Evolutionary conservation across 2,888 invertebrate species (phyloP).

Genomic region (Polydrusus pterygomalis): DNA sequence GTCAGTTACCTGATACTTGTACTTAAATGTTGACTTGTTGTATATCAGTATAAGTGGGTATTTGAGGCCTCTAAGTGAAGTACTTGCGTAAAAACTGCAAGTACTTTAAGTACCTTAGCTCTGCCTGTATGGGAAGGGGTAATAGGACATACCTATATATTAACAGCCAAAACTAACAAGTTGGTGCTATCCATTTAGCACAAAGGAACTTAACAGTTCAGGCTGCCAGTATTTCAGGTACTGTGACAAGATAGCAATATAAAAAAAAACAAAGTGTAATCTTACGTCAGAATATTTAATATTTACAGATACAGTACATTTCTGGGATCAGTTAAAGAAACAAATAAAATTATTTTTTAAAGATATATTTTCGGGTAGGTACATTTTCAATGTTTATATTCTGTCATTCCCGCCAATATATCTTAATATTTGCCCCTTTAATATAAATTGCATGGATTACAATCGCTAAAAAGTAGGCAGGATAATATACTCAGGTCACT

Average conservation of each 20-base stretch:
- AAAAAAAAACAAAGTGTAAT: not conserved
- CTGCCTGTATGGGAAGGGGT: too few species aligned
- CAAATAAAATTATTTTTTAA: conserved; percentile 25
- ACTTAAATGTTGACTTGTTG: too few species aligned
- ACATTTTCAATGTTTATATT: conserved; percentile 3
- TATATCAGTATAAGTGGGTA: too few species aligned
- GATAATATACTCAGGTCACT: too few species aligned
- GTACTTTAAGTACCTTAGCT: too few species aligned
- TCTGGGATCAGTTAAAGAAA: not conserved
- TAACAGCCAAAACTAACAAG: too few species aligned
- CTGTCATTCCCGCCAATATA: conserved; percentile 11
- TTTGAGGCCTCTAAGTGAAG: too few species aligned
- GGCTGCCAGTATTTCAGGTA: not conserved
- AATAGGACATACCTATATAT: too few species aligned
- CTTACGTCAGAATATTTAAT: conserved; percentile 26
- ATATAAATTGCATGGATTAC: conserved; percentile 15
- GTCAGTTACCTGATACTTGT: too few species aligned
- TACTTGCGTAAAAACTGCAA: too few species aligned
- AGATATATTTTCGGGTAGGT: not conserved
- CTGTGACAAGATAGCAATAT: not conserved
- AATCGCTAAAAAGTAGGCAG: conserved; percentile 19
- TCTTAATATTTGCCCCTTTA: conserved; percentile 27
- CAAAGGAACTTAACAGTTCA: too few species aligned
- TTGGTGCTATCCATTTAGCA: too few species aligned
- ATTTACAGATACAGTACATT: conserved; percentile 32